Conservation (phyloP, 2,888 invertebrate genomes). For the Drosophila rubida region DNA sequence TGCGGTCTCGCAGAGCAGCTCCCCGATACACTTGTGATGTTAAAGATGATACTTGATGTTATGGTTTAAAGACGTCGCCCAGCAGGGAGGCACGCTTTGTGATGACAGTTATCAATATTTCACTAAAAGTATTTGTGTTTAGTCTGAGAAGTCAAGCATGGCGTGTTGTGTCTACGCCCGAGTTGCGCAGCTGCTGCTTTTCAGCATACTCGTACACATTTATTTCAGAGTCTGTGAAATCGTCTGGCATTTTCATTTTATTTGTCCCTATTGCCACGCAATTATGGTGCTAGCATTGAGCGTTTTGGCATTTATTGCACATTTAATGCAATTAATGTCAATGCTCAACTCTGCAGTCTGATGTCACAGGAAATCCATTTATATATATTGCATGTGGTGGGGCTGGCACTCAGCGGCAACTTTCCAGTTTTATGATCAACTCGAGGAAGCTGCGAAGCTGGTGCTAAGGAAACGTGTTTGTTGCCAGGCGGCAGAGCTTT, state of each 20-base stretch:
- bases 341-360: constrained; percentile 18
- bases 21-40: not conserved
- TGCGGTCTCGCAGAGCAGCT: constrained; percentile 45
- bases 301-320: constrained; percentile 55
- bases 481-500: constrained; percentile 46
- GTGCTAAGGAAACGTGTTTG: constrained; percentile 58
- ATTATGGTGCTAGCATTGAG: constrained; percentile 33
- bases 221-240: not conserved
- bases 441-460: constrained; percentile 38
- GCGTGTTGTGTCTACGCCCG: not conserved
- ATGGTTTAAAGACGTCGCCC: constrained; percentile 6
- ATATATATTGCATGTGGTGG: constrained; percentile 22
- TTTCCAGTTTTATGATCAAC: constrained; percentile 51
- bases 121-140: not conserved
- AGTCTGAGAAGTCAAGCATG: not conserved
- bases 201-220: not conserved
- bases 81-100: not conserved
- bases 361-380: constrained; percentile 54
- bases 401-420: constrained; percentile 23
- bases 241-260: constrained; percentile 10
- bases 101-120: constrained; percentile 5
- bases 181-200: not conserved
- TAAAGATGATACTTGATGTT: not conserved
- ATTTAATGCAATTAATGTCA: constrained; percentile 51
- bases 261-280: constrained; percentile 13